Conservation (phyloP, 2,888 invertebrate species). For the Melinaea menophilus region DNA sequence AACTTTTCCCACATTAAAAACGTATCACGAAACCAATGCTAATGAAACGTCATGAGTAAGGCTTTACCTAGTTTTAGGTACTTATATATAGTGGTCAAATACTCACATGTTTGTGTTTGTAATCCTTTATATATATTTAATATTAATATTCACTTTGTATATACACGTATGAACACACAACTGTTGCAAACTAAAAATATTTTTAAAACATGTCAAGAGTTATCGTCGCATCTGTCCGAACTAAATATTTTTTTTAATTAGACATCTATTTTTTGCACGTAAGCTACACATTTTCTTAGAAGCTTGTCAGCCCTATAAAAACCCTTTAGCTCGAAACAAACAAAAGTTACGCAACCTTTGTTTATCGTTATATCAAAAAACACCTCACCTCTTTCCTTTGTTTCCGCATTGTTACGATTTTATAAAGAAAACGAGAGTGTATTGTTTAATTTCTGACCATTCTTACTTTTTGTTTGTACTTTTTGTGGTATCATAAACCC, state of each 20-base stretch:
- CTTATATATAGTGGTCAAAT: no score
- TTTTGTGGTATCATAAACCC: constrained; percentile 60
- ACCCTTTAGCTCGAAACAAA: constrained; percentile 30
- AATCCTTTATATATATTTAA: no score
- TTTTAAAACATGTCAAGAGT: no score
- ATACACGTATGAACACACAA: no score
- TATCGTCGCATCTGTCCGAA: no score
- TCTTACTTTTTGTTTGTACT: constrained; percentile 58
- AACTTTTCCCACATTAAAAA: constrained; percentile 14
- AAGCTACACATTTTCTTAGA: not conserved
- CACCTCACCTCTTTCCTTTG: constrained; percentile 59
- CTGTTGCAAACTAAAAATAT: no score
- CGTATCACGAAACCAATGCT: constrained; percentile 24
- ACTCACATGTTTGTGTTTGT: no score
- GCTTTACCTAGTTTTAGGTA: no score
- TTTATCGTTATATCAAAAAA: constrained; percentile 63
- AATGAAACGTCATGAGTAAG: no score
- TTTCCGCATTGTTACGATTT: constrained; percentile 50
- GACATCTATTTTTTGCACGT: not conserved
- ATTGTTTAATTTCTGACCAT: constrained; percentile 53
- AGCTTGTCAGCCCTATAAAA: not conserved
- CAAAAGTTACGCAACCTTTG: constrained; percentile 64
- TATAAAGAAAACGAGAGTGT: constrained; percentile 77
- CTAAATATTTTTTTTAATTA: not conserved
- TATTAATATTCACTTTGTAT: no score